phyloP scores from a whole-genome alignment of 2,797 vertebrate species.

The Chelmon rostratus region DNA sequence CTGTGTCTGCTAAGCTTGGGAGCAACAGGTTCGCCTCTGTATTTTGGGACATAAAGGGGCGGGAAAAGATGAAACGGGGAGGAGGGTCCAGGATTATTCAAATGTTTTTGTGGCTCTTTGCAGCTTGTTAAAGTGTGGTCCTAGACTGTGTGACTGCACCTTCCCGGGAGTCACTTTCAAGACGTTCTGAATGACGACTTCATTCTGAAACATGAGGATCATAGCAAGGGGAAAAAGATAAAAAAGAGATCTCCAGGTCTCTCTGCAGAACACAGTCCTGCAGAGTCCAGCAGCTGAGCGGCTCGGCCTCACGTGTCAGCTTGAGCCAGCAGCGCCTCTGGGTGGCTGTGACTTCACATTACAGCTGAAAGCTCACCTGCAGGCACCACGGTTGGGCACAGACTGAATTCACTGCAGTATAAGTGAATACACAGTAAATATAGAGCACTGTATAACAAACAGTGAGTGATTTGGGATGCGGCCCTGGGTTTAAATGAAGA shows the following conservation, averaged over 20 bases:
- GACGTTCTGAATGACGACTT: not conserved
- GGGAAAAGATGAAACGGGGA: conserved; percentile 42
- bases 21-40: conserved; percentile 71
- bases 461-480: too few species aligned
- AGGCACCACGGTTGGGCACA: fast-evolving
- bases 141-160: not conserved
- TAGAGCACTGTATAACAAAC: too few species aligned
- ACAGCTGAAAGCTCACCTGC: conserved; percentile 13
- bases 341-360: conserved; percentile 39
- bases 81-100: conserved; percentile 54
- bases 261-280: not conserved
- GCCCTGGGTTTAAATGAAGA: too few species aligned
- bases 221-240: not conserved
- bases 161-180: not conserved
- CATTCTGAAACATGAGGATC: not conserved
- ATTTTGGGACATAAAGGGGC: conserved; percentile 72
- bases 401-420: not conserved
- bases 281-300: not conserved
- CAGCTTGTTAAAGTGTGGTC: conserved; percentile 21
- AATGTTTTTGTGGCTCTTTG: conserved; percentile 34
- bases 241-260: too few species aligned
- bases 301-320: not conserved
- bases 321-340: conserved; percentile 32
- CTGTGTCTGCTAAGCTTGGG: conserved; percentile 40
- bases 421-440: not conserved